phyloP scores from a whole-genome alignment of 2,113 vertebrate genomes.

The Atrichornis clamosus region DNA sequence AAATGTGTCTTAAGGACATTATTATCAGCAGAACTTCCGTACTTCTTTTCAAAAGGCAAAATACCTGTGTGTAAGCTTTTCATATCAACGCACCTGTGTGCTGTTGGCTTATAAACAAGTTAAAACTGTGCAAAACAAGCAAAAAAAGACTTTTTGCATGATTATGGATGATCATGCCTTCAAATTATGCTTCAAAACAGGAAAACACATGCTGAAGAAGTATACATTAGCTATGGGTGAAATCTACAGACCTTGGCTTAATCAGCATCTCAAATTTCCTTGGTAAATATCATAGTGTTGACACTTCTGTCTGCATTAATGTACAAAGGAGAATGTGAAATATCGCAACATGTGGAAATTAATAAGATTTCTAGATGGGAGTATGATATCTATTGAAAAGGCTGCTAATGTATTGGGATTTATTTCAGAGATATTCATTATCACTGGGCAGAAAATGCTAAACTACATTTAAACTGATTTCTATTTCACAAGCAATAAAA shows the following conservation, averaged over 20 bases:
- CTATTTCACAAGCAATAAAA: background rate
- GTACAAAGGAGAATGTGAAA: background rate
- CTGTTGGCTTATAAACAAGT: background rate
- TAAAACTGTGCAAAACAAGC: background rate
- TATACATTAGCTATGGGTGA: background rate
- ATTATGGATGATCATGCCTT: background rate
- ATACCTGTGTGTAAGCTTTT: background rate
- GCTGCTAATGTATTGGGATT: conserved; percentile 17
- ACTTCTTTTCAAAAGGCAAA: background rate
- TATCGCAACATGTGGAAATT: background rate
- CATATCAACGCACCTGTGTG: background rate
- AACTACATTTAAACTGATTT: conserved; percentile 24
- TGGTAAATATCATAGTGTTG: background rate
- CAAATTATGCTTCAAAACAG: background rate
- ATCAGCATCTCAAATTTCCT: background rate
- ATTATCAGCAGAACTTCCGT: background rate
- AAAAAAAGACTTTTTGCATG: background rate
- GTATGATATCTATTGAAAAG: background rate
- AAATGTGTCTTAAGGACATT: background rate
- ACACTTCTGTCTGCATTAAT: background rate
- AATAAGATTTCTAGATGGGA: conserved; percentile 34
- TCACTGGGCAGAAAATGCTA: background rate
- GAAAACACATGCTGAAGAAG: background rate
- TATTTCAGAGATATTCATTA: conserved; percentile 32
- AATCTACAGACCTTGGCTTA: background rate